These are phyloP conservation scores for Machimus atricapillus DNA, from an alignment of 2,888 invertebrate species.

Conservation along the genomic window DNA sequence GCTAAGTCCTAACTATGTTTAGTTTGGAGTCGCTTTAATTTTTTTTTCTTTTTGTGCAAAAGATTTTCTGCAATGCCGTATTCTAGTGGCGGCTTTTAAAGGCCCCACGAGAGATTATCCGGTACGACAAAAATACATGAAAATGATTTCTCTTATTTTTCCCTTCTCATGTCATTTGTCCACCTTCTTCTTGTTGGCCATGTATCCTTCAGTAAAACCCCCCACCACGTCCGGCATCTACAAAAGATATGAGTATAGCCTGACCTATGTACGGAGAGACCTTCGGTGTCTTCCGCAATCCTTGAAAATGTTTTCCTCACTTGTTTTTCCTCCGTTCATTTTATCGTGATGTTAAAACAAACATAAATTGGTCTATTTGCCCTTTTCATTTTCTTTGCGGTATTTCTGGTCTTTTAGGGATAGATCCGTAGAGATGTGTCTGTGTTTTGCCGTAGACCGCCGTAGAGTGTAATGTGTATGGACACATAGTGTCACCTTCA, in stretches of 20 bases:
- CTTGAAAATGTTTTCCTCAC: neutral
- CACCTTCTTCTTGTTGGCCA: neutral
- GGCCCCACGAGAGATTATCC: neutral
- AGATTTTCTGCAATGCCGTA: neutral
- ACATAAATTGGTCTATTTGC: constrained; percentile 25
- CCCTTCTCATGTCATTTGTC: neutral
- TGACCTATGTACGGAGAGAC: neutral
- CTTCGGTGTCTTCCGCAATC: neutral
- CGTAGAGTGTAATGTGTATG: neutral
- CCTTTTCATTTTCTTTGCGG: neutral
- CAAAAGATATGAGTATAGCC: neutral
- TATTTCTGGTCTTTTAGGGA: neutral
- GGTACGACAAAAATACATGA: neutral
- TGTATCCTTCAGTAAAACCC: neutral
- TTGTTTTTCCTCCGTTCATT: neutral
- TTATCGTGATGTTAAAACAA: neutral
- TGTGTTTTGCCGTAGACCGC: neutral
- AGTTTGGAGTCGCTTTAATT: neutral
- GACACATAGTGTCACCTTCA: neutral
- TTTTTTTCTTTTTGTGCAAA: neutral
- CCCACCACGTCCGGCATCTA: neutral
- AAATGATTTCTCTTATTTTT: neutral
- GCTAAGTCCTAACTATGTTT: neutral
- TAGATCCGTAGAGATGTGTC: neutral
- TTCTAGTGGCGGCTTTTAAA: neutral